These are phyloP conservation scores for Papilio xuthus DNA, from an alignment of 1,140 invertebrate species.

Conservation along the genomic window DNA sequence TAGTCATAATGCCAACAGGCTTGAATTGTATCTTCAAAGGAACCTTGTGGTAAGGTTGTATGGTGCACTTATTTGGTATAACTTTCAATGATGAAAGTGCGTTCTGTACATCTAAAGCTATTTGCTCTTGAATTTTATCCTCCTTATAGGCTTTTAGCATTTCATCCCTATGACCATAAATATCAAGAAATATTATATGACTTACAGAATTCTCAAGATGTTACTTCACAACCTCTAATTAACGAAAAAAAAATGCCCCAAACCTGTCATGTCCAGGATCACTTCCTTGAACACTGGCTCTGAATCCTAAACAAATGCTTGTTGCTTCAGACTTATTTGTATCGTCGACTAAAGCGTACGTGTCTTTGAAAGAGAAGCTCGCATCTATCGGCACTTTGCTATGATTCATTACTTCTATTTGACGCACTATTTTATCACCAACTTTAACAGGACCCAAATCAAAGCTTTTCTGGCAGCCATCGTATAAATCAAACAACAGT, in stretches of 20 bases:
- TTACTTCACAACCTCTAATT: too few relatives aligned
- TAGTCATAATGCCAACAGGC: slow-evolving; percentile 70
- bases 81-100: slow-evolving; percentile 71
- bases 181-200: not conserved
- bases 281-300: slow-evolving; percentile 37
- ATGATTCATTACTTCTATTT: slow-evolving; percentile 77
- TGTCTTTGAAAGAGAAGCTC: slow-evolving; percentile 67
- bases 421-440: slow-evolving; percentile 65
- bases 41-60: slow-evolving; percentile 67
- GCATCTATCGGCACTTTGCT: slow-evolving; percentile 74
- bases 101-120: slow-evolving; percentile 65
- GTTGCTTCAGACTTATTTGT: slow-evolving; percentile 64
- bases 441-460: slow-evolving; percentile 72
- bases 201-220: not conserved
- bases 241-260: not conserved
- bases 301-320: slow-evolving; percentile 65
- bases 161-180: slow-evolving; percentile 53
- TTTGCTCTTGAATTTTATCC: slow-evolving; percentile 63
- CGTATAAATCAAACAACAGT: slow-evolving; percentile 70
- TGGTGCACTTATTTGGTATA: slow-evolving; percentile 65
- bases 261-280: slow-evolving; percentile 59
- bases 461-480: slow-evolving; percentile 76
- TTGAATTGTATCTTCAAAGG: slow-evolving; percentile 75
- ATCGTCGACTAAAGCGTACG: slow-evolving; percentile 61
- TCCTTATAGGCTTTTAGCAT: slow-evolving; percentile 67